Base-by-base conservation (phyloP, 1,140 invertebrate genomes). In the Elymnias hypermnestra region DNA sequence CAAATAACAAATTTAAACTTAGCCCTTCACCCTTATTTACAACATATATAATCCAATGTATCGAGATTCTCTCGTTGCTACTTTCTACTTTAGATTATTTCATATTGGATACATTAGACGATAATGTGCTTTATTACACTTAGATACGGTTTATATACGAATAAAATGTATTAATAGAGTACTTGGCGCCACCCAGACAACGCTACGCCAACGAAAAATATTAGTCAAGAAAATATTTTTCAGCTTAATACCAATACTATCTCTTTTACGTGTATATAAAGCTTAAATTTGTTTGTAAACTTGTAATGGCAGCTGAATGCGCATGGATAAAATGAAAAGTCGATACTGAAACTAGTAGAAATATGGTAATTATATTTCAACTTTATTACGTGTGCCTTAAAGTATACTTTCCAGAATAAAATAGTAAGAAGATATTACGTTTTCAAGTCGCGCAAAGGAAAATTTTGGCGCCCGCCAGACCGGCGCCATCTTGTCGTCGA, bases 141-240 rank as follows among this genome's bases (percentile, higher is more conserved):
- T 0, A 0, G 1, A 14, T 55, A 55, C 18, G 19, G 37, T 37
- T 17, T 7, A 37, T 48, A 57, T 33, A 57, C 2, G 1, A 9
- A 42, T 26, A 2, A 29, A 36, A 7, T 23, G 26, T 10, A 25
- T 26, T 26, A 5, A 14, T 18, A 13, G 19, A 36, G 13, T 40
- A 83, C 19, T 49, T 65, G 75, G 75, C 75, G 75, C 75, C 75
- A 79, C 71, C 75, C 75, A 79, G 72, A 76, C 75, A 74, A 45
- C 46, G 67, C 59, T 66, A 39, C 64, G 59, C 67, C 67, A 67
- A 56, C 63, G 58, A 66, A 68, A 73, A 75, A 66, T 64, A 67
- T 57, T 52, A 61, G 59, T 61, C 53, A 43, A 50, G 53, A 66
- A 22, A 45, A 53, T 58, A 57, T 52, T 40, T 18, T 7, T 22